Percentiles rank a stretch among this genome's conserved stretches.
phyloP scores from a whole-genome alignment of 2,113 vertebrate species.

The Oncorhynchus nerka region DNA sequence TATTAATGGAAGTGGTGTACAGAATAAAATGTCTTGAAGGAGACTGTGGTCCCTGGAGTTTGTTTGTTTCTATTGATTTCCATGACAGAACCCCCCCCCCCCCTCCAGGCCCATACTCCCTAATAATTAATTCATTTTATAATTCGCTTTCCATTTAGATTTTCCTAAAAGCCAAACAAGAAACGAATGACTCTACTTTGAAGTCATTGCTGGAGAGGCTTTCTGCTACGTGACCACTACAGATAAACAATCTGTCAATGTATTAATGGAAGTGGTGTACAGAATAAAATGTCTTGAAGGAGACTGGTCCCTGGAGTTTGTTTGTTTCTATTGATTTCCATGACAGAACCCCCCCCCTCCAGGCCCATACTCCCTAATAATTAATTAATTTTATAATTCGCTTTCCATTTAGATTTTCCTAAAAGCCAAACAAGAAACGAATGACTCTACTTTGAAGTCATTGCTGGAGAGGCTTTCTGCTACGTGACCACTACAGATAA shows the following conservation, averaged over 20 bases:
- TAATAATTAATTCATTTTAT: slow-evolving; percentile 3
- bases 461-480: no score
- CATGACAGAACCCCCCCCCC: not conserved
- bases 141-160: slow-evolving; percentile 1
- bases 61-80: not conserved
- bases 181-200: not conserved
- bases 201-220: no score
- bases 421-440: not conserved
- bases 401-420: slow-evolving; percentile 1
- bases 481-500: no score
- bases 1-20: not conserved
- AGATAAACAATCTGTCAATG: no score
- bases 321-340: no score
- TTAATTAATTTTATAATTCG: slow-evolving; percentile 2
- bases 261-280: no score
- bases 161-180: not conserved
- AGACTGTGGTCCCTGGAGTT: not conserved
- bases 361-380: slow-evolving; percentile 5
- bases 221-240: no score
- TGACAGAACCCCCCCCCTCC: no score
- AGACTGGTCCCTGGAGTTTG: no score
- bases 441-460: not conserved
- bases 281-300: no score
- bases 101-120: not conserved
- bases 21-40: slow-evolving; percentile 4